phyloP scores from a whole-genome alignment of 2,888 invertebrate species.

The Trypoxylon attenuatum region DNA sequence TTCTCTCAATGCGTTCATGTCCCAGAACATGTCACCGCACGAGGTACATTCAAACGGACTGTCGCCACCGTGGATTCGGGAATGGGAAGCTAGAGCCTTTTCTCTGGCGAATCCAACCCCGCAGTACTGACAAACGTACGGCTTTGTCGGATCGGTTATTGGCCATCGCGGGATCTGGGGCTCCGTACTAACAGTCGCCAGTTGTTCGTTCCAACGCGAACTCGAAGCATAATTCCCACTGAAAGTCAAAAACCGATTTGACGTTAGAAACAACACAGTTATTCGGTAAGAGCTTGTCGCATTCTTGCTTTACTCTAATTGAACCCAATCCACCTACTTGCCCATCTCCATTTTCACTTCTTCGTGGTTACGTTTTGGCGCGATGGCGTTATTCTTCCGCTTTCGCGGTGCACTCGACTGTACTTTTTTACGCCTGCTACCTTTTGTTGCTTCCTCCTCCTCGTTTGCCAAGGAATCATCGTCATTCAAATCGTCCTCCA shows the following conservation, averaged over 20 bases:
- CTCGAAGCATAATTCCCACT: conserved; percentile 73
- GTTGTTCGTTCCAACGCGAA: conserved; percentile 73
- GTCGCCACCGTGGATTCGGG: conserved; percentile 86
- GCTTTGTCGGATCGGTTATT: conserved; percentile 82
- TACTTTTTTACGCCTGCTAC: conserved; percentile 70
- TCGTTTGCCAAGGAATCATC: conserved; percentile 68
- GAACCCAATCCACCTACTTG: conserved; percentile 65
- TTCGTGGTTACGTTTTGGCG: conserved; percentile 52
- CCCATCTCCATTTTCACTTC: conserved; percentile 56
- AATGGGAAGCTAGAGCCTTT: conserved; percentile 87
- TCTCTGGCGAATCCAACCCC: conserved; percentile 87
- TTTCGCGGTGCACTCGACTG: conserved; percentile 71
- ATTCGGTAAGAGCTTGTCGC: no score
- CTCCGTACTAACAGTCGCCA: conserved; percentile 50
- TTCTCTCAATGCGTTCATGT: conserved; percentile 77
- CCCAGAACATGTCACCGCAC: conserved; percentile 90
- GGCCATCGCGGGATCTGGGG: conserved; percentile 75
- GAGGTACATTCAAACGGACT: conserved; percentile 87
- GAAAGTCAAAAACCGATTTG: conserved; percentile 61
- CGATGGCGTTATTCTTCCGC: conserved; percentile 65
- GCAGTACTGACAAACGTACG: conserved; percentile 87
- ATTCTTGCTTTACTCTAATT: no score
- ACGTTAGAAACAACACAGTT: no score
- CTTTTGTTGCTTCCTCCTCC: conserved; percentile 65
- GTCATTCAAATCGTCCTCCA: conserved; percentile 77